Percentiles rank a stretch among this genome's conserved stretches.
Evolutionary conservation across 1,140 invertebrate species (phyloP).

Genomic region (Drosophila ambigua): DNA sequence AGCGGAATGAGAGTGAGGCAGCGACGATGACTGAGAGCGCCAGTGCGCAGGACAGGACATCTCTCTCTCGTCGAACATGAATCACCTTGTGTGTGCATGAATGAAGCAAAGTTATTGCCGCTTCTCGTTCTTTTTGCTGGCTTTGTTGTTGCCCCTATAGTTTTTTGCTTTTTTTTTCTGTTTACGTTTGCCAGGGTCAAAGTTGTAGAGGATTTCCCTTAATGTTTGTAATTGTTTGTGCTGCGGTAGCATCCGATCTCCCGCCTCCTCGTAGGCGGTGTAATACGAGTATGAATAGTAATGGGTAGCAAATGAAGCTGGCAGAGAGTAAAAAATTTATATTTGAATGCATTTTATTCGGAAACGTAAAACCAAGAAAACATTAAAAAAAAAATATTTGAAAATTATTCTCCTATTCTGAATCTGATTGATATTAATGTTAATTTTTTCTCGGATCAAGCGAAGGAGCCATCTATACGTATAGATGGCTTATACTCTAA

Average conservation of each 20-base stretch:
- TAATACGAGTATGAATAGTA: slow-evolving; percentile 14
- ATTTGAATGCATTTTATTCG: too few relatives aligned
- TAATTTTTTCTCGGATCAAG: too few relatives aligned
- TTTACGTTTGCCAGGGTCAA: slow-evolving; percentile 76
- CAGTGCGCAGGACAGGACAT: too few relatives aligned
- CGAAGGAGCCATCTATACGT: too few relatives aligned
- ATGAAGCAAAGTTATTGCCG: slow-evolving; percentile 60
- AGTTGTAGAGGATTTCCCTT: slow-evolving; percentile 71
- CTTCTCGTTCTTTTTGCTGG: slow-evolving; percentile 2
- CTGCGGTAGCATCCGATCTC: slow-evolving; percentile 31
- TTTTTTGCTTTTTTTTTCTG: slow-evolving; percentile 40
- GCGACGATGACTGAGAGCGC: background rate
- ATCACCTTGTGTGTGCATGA: slow-evolving; percentile 56
- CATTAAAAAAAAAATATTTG: too few relatives aligned
- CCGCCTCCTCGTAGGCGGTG: slow-evolving; percentile 46
- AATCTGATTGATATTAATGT: too few relatives aligned
- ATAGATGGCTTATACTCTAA: too few relatives aligned
- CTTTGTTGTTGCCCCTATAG: slow-evolving; percentile 3
- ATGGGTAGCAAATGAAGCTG: slow-evolving; percentile 17
- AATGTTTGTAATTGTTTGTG: slow-evolving; percentile 76
- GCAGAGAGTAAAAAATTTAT: too few relatives aligned
- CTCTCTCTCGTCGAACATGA: slow-evolving; percentile 3
- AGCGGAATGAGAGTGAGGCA: slow-evolving; percentile 12
- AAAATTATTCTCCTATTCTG: too few relatives aligned
- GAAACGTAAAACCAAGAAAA: too few relatives aligned